Evolutionary conservation across 2,113 vertebrate species (phyloP).

Genomic region (Thymallus thymallus): DNA sequence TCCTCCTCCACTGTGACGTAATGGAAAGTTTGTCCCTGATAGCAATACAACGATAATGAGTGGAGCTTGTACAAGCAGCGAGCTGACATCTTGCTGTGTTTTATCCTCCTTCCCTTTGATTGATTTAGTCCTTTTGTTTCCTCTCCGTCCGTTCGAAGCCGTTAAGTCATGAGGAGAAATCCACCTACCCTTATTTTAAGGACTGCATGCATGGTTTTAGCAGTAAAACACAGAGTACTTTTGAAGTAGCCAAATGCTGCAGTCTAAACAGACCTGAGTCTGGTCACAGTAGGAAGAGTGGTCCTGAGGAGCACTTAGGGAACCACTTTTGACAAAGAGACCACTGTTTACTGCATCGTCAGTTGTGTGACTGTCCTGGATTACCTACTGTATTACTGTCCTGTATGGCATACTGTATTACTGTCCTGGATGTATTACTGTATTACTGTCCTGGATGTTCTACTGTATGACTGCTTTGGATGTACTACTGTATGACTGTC

Average conservation of each 20-base stretch:
- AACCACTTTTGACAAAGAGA: background rate
- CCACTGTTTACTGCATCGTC: no score
- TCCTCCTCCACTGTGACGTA: slow-evolving; percentile 29
- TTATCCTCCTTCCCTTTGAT: no score
- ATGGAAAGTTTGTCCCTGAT: slow-evolving; percentile 34
- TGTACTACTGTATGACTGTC: no score
- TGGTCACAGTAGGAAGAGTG: background rate
- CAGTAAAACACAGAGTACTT: background rate
- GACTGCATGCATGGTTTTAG: background rate
- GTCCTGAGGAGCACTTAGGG: background rate
- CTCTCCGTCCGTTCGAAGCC: background rate
- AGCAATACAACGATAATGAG: background rate
- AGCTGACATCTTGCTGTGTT: background rate
- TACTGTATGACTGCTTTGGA: no score
- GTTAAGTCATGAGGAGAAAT: background rate
- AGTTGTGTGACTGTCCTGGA: no score
- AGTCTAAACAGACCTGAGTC: background rate
- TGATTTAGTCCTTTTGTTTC: background rate
- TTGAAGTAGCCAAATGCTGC: background rate
- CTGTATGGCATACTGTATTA: no score
- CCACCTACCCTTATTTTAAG: no score
- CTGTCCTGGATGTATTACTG: no score
- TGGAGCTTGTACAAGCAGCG: background rate
- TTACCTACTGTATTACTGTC: no score
- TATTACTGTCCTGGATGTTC: no score